These are phyloP conservation scores for Sandelia bainsii DNA, from an alignment of 2,797 vertebrate species.

Conservation along the genomic window DNA sequence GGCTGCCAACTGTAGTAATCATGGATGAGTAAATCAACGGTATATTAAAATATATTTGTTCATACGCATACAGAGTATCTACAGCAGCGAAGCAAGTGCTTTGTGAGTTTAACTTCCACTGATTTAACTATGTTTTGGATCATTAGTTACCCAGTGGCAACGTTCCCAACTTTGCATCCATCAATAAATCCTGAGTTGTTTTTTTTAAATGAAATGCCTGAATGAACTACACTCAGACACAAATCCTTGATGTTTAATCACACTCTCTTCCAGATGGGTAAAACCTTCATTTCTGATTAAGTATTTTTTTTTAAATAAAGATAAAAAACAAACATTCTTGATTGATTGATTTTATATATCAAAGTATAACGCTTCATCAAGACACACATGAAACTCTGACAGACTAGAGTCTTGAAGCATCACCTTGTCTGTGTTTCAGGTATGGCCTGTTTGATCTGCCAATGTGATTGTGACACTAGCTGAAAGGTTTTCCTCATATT, in stretches of 20 bases:
- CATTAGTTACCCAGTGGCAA: background rate
- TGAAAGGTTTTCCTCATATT: background rate
- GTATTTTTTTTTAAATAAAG: too few relatives aligned
- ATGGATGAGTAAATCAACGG: constrained; percentile 14
- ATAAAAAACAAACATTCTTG: too few relatives aligned
- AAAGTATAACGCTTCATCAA: too few relatives aligned
- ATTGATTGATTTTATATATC: too few relatives aligned
- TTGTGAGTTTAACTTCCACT: background rate
- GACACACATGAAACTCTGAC: background rate
- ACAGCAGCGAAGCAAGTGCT: background rate
- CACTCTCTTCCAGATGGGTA: background rate
- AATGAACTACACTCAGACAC: background rate
- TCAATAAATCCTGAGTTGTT: constrained; percentile 8
- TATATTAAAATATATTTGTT: background rate
- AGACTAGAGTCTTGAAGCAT: background rate
- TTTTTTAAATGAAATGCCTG: background rate
- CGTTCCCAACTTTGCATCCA: background rate
- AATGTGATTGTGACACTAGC: background rate
- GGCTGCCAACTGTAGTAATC: constrained; percentile 60
- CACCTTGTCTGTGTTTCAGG: background rate
- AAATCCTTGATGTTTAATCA: background rate
- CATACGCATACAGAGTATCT: background rate
- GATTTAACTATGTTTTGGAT: background rate
- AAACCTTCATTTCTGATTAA: background rate
- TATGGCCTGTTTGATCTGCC: background rate